Percentiles rank a stretch among this genome's conserved stretches.
Conservation (phyloP, 2,888 invertebrate genomes). For the Anoplius nigerrimus region DNA sequence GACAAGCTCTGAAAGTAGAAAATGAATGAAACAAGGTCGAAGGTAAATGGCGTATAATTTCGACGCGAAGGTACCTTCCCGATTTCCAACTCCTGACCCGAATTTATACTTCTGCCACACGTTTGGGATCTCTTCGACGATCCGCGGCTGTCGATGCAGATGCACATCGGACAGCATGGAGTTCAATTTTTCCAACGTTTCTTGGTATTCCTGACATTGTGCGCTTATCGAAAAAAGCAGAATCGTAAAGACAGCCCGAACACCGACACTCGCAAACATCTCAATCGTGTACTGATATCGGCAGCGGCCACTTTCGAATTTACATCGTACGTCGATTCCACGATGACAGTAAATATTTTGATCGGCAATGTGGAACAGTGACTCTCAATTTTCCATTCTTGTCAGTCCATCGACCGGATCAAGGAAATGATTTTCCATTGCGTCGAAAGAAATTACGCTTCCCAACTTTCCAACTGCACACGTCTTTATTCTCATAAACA, state of each 20-base stretch:
- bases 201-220: conserved; percentile 32
- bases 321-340: too few species aligned
- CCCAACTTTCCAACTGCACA: too few species aligned
- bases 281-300: neutral
- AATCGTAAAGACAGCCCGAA: conserved; percentile 22
- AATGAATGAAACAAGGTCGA: too few species aligned
- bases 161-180: conserved; percentile 2
- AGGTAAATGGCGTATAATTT: too few species aligned
- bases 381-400: too few species aligned
- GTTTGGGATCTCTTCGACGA: conserved; percentile 30
- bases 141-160: conserved; percentile 20
- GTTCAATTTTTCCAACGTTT: conserved; percentile 23
- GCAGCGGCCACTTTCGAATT: too few species aligned
- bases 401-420: too few species aligned
- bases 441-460: too few species aligned
- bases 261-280: neutral
- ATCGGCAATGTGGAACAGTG: too few species aligned
- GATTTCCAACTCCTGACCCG: conserved; percentile 67
- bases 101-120: conserved; percentile 71
- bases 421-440: too few species aligned
- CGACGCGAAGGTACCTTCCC: conserved; percentile 71
- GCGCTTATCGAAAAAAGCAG: conserved; percentile 18
- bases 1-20: conserved; percentile 51
- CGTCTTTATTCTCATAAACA: conserved; percentile 22
- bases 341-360: too few species aligned